Evolutionary conservation across 2,888 invertebrate genomes (phyloP), one percentile per base, ranked within the genome.

Genomic region (Microchrysa polita): DNA sequence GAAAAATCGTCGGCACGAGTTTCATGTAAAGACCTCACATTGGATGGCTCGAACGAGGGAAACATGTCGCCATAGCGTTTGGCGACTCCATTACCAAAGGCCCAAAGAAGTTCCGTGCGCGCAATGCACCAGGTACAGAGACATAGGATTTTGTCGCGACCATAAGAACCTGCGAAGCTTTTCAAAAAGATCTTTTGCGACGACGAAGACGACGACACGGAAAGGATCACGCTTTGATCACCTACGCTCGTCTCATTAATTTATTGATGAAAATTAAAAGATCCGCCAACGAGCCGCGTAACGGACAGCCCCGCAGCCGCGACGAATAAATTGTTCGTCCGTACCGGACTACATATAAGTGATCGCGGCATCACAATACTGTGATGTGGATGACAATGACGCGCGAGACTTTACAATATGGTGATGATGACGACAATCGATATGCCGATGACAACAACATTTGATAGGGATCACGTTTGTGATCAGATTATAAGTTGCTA

Each of bases 241-340:
- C 73, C 74, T 74, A 71, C 74, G 74, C 52, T 27, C 67, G 57
- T 27, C 63, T 73, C 73, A 73, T 75, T 75, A 75, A 75, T 75
- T 75, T 75, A 75, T 75, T 75, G 75, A 75, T 71, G 57, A 75
- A 75, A 72, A 75, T 75, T 73, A 75, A 73, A 75, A 75, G 73
- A 71, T 75, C 75, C 73, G 71, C 69, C 73, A 65, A 59, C 59
- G 67, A 27, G 69, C 55, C 69, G 69, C 55, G 69, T 69, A 69
- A 67, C 57, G 55, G 55, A 23, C 67, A 52, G 52, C 67, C 18
- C 16, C 18, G 48, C 42, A 5, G n/a, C n/a, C n/a, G n/a, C n/a
- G n/a, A n/a, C 67, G 60, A 63, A 18, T 18, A 61, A n/a, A n/a
- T 23, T 59, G 59, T 52, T 14, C 12, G 27, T 34, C 27, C n/a